Conservation (phyloP, 2,113 vertebrate genomes). For the Furnarius figulus region DNA sequence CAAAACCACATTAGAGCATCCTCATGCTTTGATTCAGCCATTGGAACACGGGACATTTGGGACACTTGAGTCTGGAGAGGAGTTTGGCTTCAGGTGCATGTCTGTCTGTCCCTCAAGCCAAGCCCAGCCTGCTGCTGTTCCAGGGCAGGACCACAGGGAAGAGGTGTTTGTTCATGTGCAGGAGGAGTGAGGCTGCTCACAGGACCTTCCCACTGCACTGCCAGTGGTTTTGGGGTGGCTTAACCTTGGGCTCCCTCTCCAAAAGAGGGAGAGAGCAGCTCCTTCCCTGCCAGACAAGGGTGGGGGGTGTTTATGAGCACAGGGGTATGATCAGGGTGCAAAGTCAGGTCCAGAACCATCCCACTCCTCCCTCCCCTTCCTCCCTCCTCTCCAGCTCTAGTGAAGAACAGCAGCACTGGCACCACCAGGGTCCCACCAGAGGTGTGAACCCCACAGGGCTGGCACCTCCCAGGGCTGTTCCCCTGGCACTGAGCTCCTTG, state of each 20-base stretch:
- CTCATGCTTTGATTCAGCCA: fast-evolving
- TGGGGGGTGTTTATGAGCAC: not conserved
- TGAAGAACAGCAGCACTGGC: not conserved
- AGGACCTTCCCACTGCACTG: fast-evolving
- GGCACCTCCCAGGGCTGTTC: fast-evolving
- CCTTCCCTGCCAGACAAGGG: not conserved
- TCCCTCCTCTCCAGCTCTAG: not conserved
- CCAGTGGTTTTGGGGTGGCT: fast-evolving
- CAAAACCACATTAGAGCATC: not conserved
- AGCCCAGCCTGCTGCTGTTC: not conserved
- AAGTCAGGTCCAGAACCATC: fast-evolving
- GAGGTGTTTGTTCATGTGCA: fast-evolving
- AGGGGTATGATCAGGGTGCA: not conserved
- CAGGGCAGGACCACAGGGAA: fast-evolving
- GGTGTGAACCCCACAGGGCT: not conserved
- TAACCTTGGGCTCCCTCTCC: fast-evolving
- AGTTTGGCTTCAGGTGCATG: not conserved
- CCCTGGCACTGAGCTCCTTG: not conserved
- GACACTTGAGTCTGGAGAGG: not conserved
- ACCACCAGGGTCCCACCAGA: not conserved
- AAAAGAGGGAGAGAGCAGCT: not conserved
- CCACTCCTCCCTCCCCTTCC: not conserved
- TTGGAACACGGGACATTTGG: not conserved
- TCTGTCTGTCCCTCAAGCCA: not conserved
- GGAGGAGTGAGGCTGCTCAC: fast-evolving